Base-by-base conservation (phyloP, 2,113 vertebrate genomes). In the Daubentonia madagascariensis region DNA sequence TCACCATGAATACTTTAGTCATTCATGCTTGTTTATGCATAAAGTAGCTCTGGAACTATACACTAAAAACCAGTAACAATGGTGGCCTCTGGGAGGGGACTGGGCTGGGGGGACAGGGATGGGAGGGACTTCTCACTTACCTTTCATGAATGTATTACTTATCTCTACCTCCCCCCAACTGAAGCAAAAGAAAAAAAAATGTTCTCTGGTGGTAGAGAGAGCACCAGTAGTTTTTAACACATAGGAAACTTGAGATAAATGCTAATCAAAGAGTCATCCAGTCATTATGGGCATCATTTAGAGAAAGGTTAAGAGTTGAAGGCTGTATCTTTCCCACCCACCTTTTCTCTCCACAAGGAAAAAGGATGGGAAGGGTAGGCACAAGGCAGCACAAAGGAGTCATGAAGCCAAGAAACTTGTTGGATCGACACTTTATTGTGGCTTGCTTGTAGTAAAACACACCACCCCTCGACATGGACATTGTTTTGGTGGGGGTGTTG, bases 151-250 rank as follows among this genome's bases (percentile, higher is more conserved):
- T 25, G 0, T 67, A 32, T 54, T 48, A 65, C 20, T 12, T 40
- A 5, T 50, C 1, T 85, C 65, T 12, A 76, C 4, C 48, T 5
- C 48, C 8, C 10, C 16, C 6, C 48, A 43, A 85, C 10, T 76
- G 72, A 87, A 85, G 43, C 20, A 81, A 85, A 87, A 28, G 70
- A 52, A 50, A 43, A 48, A 50, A 68, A 40, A 12, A 81, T 9
- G 32, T 35, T 78, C 86, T 70, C 52, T 78, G 17, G 57, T 67
- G 85, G 52, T 25, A 93, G 18, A 85, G 28, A 57, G 28, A 65
- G n/a, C 8, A 87, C 95, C 97, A 98, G 96, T 89, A 97, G 98
- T 98, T 98, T 98, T 97, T 63, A 95, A 87, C 95, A 98, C 96
- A 92, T 59, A 94, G 98, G 93, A 98, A 96, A 98, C 89, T 20